phyloP scores from a whole-genome alignment of 1,140 invertebrate species.

The Cephus cinctus region DNA sequence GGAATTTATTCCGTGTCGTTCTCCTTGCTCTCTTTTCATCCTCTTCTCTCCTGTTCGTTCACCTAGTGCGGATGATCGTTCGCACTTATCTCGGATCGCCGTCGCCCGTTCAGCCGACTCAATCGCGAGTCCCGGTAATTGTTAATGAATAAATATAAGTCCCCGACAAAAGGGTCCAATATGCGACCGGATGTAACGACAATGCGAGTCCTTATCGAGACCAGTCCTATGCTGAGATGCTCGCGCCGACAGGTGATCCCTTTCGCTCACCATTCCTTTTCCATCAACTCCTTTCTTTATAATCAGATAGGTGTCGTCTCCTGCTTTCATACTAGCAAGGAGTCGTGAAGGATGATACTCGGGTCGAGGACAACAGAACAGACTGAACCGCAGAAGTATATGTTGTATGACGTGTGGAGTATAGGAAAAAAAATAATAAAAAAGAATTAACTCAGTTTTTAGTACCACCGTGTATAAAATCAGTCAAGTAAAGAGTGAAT shows the following conservation, averaged over 20 bases:
- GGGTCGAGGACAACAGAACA: too few relatives aligned
- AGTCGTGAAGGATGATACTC: too few relatives aligned
- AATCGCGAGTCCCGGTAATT: conserved; percentile 32
- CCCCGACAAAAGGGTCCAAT: conserved; percentile 28
- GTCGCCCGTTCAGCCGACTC: conserved; percentile 11
- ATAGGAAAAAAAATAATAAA: too few relatives aligned
- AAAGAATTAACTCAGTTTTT: too few relatives aligned
- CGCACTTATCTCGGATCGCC: conserved; percentile 21
- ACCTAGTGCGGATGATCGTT: background rate
- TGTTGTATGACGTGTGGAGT: too few relatives aligned
- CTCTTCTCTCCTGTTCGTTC: too few relatives aligned
- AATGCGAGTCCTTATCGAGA: too few relatives aligned
- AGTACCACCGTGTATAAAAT: conserved; percentile 34
- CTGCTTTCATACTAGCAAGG: too few relatives aligned
- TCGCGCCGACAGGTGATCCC: conserved; percentile 11
- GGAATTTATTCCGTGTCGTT: too few relatives aligned
- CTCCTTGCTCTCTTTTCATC: too few relatives aligned
- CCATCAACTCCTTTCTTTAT: conserved; percentile 4
- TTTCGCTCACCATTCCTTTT: conserved; percentile 9
- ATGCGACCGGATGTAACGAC: conserved; percentile 34
- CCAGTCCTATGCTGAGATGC: conserved; percentile 16
- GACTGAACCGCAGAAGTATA: too few relatives aligned
- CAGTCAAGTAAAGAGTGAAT: conserved; percentile 26
- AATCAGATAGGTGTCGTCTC: too few relatives aligned
- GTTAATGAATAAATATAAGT: conserved; percentile 46